A percentile compares a stretch with the other conserved stretches of the same genome.
These are phyloP conservation scores for Rhaphigaster nebulosa DNA, from an alignment of 2,888 invertebrate species.

Conservation along the genomic window DNA sequence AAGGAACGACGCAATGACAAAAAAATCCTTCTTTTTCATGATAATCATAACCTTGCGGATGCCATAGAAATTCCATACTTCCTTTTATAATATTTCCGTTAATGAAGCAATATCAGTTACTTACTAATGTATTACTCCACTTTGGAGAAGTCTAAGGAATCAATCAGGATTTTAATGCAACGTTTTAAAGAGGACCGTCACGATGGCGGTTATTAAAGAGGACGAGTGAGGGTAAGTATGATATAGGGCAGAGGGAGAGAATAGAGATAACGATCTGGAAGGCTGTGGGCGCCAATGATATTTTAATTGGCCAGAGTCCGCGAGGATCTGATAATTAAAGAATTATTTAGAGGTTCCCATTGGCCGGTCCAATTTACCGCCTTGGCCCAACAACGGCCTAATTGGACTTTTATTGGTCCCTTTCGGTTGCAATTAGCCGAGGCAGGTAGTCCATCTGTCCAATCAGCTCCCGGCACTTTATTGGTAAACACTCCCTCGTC, in stretches of 20 bases:
- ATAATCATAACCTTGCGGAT: too few relatives aligned
- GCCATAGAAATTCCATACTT: not conserved
- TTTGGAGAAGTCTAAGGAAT: not conserved
- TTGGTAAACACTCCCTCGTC: constrained; percentile 37
- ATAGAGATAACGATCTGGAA: not conserved
- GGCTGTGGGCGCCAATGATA: constrained; percentile 51
- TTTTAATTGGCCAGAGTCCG: constrained; percentile 53
- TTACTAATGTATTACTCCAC: not conserved
- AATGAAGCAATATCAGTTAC: not conserved
- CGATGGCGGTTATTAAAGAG: not conserved
- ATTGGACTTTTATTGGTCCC: constrained; percentile 53
- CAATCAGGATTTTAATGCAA: constrained; percentile 14
- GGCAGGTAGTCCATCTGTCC: constrained; percentile 50
- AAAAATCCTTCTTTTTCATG: too few relatives aligned
- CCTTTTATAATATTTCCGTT: not conserved
- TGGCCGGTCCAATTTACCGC: constrained; percentile 45
- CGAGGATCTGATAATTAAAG: constrained; percentile 51
- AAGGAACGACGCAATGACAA: too few relatives aligned
- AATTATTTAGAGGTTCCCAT: constrained; percentile 42
- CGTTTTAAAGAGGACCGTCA: not conserved
- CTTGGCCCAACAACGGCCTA: constrained; percentile 1
- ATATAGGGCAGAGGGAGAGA: not conserved
- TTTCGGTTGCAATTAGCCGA: constrained; percentile 5
- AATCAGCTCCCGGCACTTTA: constrained; percentile 27
- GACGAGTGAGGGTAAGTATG: constrained; percentile 22